Conservation (phyloP, 2,888 invertebrate genomes). For the Orthosia incerta region DNA sequence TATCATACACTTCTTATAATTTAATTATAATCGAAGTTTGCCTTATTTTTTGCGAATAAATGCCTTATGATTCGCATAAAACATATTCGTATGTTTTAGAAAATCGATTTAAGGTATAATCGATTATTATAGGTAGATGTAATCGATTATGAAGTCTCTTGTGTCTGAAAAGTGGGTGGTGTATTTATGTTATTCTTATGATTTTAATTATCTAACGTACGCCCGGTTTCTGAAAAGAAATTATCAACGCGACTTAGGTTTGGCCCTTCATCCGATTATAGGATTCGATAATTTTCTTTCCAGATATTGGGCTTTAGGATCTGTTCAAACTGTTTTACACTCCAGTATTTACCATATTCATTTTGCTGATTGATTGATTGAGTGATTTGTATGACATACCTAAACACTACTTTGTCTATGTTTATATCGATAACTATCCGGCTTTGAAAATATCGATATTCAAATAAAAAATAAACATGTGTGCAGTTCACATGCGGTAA, state of each 20-base stretch:
- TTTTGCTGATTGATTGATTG: no score
- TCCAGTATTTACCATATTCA: slow-evolving; percentile 11
- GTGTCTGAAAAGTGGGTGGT: slow-evolving; percentile 12
- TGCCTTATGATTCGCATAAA: slow-evolving; percentile 34
- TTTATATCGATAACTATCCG: neutral
- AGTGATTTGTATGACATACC: neutral
- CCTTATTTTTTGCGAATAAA: slow-evolving; percentile 43
- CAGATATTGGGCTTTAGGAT: neutral
- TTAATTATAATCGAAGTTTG: slow-evolving; percentile 59
- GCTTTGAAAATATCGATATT: neutral
- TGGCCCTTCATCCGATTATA: neutral
- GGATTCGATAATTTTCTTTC: neutral
- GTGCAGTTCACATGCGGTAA: no score
- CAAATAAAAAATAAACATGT: neutral
- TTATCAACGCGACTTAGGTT: neutral
- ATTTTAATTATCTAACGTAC: neutral
- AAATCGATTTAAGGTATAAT: slow-evolving; percentile 3
- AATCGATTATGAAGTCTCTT: slow-evolving; percentile 11
- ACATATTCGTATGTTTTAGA: slow-evolving; percentile 6
- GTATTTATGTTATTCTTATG: slow-evolving; percentile 8
- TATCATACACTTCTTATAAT: slow-evolving; percentile 55
- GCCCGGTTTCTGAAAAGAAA: neutral
- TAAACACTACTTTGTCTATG: neutral
- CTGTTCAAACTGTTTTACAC: neutral
- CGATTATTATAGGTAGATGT: neutral